Percentiles rank a stretch among this genome's conserved stretches.
Evolutionary conservation across 1,140 invertebrate genomes (phyloP).

Genomic region (Saccostrea echinata): DNA sequence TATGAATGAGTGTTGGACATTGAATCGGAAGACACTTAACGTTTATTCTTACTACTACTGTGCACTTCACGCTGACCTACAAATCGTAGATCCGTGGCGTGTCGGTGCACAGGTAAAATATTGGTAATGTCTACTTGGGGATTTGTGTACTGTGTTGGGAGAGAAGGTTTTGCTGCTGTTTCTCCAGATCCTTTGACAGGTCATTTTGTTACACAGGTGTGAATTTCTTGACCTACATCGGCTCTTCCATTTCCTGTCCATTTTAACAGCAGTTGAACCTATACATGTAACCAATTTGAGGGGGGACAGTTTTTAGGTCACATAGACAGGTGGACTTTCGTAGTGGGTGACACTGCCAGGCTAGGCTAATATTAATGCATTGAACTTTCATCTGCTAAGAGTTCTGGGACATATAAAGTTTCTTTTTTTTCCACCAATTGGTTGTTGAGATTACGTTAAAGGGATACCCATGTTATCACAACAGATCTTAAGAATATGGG

Average conservation of each 20-base stretch:
- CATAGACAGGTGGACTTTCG: constrained; percentile 6
- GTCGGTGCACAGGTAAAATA: not conserved
- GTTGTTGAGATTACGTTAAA: not conserved
- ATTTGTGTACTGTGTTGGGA: not conserved
- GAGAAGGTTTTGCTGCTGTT: not conserved
- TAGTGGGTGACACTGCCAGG: constrained; percentile 27
- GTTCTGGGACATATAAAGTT: not conserved
- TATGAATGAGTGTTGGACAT: constrained; percentile 15
- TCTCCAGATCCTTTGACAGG: not conserved
- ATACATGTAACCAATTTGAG: constrained; percentile 24
- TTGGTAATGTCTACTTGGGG: not conserved
- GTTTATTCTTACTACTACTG: not conserved
- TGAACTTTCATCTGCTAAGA: constrained; percentile 28
- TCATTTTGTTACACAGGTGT: constrained; percentile 37
- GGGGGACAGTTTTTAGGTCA: constrained; percentile 25
- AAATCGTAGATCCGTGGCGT: not conserved
- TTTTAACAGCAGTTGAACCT: constrained; percentile 27
- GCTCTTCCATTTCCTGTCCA: constrained; percentile 30
- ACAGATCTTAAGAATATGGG: not conserved
- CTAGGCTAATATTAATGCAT: constrained; percentile 17
- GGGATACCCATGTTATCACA: not conserved
- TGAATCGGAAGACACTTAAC: not conserved
- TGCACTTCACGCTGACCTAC: not conserved
- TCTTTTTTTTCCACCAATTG: not conserved
- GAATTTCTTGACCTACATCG: not conserved